Conservation (phyloP, 2,797 vertebrate species). For the Anguilla megastoma region DNA sequence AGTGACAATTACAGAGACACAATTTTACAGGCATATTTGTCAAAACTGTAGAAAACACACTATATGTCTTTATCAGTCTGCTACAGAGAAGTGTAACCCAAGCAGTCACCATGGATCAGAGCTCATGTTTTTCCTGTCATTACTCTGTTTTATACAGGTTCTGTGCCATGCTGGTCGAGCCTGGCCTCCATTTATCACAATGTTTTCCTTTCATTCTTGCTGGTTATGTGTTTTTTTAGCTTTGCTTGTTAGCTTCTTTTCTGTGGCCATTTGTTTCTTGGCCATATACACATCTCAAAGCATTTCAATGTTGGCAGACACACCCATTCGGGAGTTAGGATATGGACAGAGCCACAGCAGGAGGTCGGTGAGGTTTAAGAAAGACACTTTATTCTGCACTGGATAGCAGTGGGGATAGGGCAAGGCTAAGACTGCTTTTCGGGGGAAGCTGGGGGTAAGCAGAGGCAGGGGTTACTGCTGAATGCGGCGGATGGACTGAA, state of each 20-base stretch:
- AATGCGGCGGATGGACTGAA: slow-evolving; percentile 92
- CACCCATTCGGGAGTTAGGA: not conserved
- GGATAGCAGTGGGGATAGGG: slow-evolving; percentile 54
- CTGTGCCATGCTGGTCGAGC: not conserved
- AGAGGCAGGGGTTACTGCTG: slow-evolving; percentile 78
- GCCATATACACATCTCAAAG: not conserved
- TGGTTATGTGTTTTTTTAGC: not conserved
- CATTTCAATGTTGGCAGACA: not conserved
- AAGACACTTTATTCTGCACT: slow-evolving; percentile 79
- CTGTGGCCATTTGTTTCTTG: not conserved
- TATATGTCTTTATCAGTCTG: not conserved
- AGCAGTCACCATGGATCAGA: not conserved
- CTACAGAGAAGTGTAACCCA: not conserved
- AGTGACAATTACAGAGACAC: not conserved
- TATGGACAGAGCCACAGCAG: slow-evolving; percentile 51
- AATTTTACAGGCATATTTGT: not conserved
- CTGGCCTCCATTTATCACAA: not conserved
- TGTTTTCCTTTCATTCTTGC: not conserved
- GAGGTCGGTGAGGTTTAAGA: slow-evolving; percentile 70
- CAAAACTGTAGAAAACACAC: not conserved
- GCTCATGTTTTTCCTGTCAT: not conserved
- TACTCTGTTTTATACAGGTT: not conserved
- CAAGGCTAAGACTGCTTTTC: slow-evolving; percentile 32
- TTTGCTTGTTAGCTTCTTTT: not conserved
- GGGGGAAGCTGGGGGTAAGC: slow-evolving; percentile 41